phyloP scores from a whole-genome alignment of 2,113 vertebrate species.

The Sakesphorus luctuosus region DNA sequence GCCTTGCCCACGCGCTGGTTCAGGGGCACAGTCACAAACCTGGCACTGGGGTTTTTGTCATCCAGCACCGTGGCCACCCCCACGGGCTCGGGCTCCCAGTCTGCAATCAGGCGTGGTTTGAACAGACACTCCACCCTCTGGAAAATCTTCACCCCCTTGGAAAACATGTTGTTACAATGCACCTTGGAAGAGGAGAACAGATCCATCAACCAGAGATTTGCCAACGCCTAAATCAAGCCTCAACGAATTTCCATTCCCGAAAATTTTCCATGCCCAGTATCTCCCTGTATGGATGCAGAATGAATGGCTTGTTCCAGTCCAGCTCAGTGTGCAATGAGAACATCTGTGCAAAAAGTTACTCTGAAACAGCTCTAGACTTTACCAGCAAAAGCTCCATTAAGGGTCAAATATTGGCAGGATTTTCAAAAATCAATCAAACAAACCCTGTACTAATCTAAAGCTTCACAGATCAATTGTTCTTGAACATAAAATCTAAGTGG shows the following conservation, averaged over 20 bases:
- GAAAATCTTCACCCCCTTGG: conserved; percentile 90
- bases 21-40: conserved; percentile 87
- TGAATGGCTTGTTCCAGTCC: background rate
- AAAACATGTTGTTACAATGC: conserved; percentile 93
- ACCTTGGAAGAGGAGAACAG: conserved; percentile 70
- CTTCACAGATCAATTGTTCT: background rate
- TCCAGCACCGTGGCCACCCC: conserved; percentile 85
- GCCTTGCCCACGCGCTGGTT: conserved; percentile 78
- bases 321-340: background rate
- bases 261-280: background rate
- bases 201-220: background rate
- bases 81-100: conserved; percentile 81
- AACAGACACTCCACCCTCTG: conserved; percentile 85
- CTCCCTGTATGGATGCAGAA: background rate
- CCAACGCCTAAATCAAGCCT: background rate
- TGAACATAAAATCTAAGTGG: background rate
- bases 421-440: background rate
- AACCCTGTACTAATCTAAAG: background rate
- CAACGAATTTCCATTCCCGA: background rate
- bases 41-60: conserved; percentile 89
- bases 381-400: background rate
- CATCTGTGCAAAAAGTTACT: background rate
- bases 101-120: conserved; percentile 77
- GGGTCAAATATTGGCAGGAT: background rate
- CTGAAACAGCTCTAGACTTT: background rate